A percentile compares a stretch with the other conserved stretches of the same genome.
Conservation (phyloP, 2,888 invertebrate species). For the Cephus rjabovi region DNA sequence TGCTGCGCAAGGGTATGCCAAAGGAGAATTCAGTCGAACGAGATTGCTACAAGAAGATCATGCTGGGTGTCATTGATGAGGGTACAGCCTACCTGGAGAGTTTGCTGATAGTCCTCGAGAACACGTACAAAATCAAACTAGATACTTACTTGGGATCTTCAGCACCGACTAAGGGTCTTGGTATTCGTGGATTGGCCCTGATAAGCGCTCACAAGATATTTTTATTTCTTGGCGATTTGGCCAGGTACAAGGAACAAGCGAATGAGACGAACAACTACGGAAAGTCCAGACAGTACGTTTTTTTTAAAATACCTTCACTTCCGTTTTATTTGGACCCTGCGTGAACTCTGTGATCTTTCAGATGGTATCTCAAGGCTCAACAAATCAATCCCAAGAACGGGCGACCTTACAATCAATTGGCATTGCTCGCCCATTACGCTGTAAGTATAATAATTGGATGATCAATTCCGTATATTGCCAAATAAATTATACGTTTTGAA, state of each 20-base stretch:
- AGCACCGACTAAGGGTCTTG: constrained; percentile 73
- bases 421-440: constrained; percentile 86
- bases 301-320: constrained; percentile 4
- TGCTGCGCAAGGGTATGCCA: constrained; percentile 76
- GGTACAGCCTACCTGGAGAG: constrained; percentile 83
- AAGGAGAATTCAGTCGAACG: constrained; percentile 73
- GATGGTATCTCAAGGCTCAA: constrained; percentile 94
- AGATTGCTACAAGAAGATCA: constrained; percentile 74
- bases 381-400: constrained; percentile 96
- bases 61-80: constrained; percentile 81
- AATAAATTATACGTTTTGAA: constrained; percentile 10
- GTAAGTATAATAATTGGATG: constrained; percentile 68
- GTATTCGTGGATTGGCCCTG: constrained; percentile 80
- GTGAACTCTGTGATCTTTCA: constrained; percentile 41
- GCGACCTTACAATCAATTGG: constrained; percentile 94
- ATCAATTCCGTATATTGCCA: neutral
- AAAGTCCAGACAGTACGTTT: constrained; percentile 76
- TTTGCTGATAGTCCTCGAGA: constrained; percentile 79
- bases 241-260: constrained; percentile 89
- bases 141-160: constrained; percentile 69
- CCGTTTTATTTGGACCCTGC: neutral
- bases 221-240: constrained; percentile 91
- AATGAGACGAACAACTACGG: constrained; percentile 86
- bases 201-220: constrained; percentile 89
- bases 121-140: constrained; percentile 79